A percentile compares a stretch with the other conserved stretches of the same genome.
Conservation (phyloP, 2,888 invertebrate genomes). For the Drosophila quinaria region DNA sequence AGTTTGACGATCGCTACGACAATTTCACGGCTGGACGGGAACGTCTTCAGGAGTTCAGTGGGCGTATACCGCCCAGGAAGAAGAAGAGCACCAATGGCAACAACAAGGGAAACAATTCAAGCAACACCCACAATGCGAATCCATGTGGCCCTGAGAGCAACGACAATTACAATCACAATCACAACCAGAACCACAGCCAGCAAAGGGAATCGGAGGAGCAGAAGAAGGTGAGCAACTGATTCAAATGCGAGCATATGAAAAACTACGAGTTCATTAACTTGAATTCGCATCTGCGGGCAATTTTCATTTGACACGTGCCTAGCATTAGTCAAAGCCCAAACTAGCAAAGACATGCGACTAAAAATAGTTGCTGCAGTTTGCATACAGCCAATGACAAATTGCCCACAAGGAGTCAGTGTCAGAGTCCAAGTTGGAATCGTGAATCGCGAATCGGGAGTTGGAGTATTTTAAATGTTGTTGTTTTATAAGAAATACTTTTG, state of each 20-base stretch:
- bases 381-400: constrained; percentile 68
- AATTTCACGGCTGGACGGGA: constrained; percentile 85
- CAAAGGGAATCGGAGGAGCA: constrained; percentile 25
- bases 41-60: constrained; percentile 85
- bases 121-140: constrained; percentile 14
- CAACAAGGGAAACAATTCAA: constrained; percentile 15
- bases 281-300: constrained; percentile 33
- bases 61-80: constrained; percentile 85
- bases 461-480: constrained; percentile 38
- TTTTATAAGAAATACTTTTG: constrained; percentile 46
- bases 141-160: constrained; percentile 17
- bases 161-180: neutral
- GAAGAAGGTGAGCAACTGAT: constrained; percentile 56
- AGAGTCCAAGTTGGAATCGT: constrained; percentile 3
- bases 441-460: constrained; percentile 12
- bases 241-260: neutral
- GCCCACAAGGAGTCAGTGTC: constrained; percentile 40
- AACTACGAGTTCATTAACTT: constrained; percentile 67
- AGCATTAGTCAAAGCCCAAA: constrained; percentile 70
- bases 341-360: constrained; percentile 50
- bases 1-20: constrained; percentile 85
- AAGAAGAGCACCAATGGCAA: constrained; percentile 80
- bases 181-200: constrained; percentile 22
- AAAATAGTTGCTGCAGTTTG: constrained; percentile 50
- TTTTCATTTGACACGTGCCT: constrained; percentile 60